Evolutionary conservation across 1,140 invertebrate species (phyloP), one percentile per base, ranked within the genome.

Genomic region (Hylyphantes graminicola): DNA sequence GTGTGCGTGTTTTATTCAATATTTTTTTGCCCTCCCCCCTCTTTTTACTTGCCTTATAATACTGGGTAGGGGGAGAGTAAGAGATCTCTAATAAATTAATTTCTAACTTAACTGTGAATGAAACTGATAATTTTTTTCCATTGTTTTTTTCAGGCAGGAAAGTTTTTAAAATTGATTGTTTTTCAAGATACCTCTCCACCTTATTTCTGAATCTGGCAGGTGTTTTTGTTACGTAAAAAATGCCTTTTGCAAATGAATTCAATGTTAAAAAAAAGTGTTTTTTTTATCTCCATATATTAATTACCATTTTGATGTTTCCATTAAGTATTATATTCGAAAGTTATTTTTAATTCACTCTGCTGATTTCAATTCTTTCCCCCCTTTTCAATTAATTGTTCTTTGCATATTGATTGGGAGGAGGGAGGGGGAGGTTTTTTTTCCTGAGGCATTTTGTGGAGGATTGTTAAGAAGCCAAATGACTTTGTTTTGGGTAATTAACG

Each of bases 301-400:
- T 83, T 83, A 83, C 80, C 80, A 75, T 75, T 83, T 83, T 83
- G 75, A 83, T 83, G 80, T 83, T 83, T 83, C 80, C 65, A 83
- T 83, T 74, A 83, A 83, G 80, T 83, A 74, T 72, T 81, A 70
- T 19, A 73, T 75, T 65, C 57, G n/a, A 17, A 55, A 9, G 72
- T 51, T 53, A 57, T 74, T 75, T 64, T 83, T 83, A 83, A 83
- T 75, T 75, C 80, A 83, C 70, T 83, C 19, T 72, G 64, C 21
- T 74, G 72, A 83, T 83, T 83, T 83, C 74, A 74, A 83, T 55
- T 72, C 61, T 48, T 12, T 61, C 55, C 21, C 54, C 12, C 10
- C 48, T 65, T 76, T 65, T 65, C 13, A 12, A 55, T 50, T 76
- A 53, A 35, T 35, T 35, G 35, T 35, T 35, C 35, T 35, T 35